phyloP scores from a whole-genome alignment of 2,797 vertebrate genomes.

The Galago senegalensis region DNA sequence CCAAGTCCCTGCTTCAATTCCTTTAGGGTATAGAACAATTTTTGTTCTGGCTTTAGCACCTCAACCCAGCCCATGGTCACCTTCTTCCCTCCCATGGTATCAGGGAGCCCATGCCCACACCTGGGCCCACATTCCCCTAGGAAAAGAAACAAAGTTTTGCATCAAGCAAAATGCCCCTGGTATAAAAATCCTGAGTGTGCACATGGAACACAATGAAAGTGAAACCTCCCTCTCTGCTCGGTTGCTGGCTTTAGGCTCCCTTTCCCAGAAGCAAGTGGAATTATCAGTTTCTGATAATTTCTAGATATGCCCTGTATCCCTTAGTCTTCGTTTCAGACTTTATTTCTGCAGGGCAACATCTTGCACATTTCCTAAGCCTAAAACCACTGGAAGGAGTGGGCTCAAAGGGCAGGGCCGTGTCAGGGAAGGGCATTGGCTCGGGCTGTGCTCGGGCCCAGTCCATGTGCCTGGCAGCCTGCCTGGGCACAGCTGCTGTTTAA shows the following conservation, averaged over 20 bases:
- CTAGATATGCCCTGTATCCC: too few species aligned
- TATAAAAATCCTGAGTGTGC: not conserved
- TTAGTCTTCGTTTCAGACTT: not conserved
- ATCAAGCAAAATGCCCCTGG: rapidly evolving
- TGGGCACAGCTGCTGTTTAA: not conserved
- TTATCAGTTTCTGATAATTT: not conserved
- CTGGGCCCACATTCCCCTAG: too few species aligned
- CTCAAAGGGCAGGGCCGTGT: too few species aligned
- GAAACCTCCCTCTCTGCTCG: rapidly evolving
- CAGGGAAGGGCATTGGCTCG: too few species aligned
- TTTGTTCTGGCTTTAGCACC: not conserved
- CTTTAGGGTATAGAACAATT: not conserved
- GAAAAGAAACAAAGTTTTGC: not conserved
- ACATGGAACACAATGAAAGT: rapidly evolving
- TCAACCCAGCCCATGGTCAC: not conserved
- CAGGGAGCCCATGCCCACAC: rapidly evolving
- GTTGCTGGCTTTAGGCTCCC: not conserved
- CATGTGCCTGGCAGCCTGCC: not conserved
- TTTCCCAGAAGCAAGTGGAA: not conserved
- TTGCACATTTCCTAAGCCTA: not conserved
- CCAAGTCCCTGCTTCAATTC: not conserved
- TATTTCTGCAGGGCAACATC: not conserved
- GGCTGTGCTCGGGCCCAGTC: not conserved
- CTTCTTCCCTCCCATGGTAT: rapidly evolving
- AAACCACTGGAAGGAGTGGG: too few species aligned